Percentiles rank a stretch among this genome's conserved stretches.
Evolutionary conservation across 92 coral and sea anemone species (phyloP).

Genomic region (Micromussa lordhowensis): DNA sequence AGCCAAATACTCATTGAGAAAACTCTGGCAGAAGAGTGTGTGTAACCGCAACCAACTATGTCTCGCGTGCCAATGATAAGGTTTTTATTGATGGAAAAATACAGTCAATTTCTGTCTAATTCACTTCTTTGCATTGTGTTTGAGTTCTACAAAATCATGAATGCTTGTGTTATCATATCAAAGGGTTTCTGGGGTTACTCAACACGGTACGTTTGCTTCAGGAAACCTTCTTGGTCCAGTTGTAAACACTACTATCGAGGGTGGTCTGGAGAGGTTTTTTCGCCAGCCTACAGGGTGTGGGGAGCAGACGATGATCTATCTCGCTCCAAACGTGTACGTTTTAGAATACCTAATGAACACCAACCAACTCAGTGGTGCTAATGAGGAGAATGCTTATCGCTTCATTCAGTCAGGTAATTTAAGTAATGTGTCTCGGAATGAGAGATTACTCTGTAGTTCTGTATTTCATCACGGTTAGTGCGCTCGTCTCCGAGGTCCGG

Average conservation of each 20-base stretch:
- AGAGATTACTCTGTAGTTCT: too few relatives aligned
- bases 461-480: too few relatives aligned
- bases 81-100: too few relatives aligned
- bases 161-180: background rate
- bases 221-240: conserved; percentile 98
- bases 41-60: too few relatives aligned
- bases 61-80: too few relatives aligned
- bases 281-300: conserved; percentile 99
- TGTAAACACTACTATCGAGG: conserved; percentile 86
- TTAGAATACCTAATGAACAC: conserved; percentile 83
- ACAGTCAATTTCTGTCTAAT: too few relatives aligned
- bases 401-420: conserved; percentile 85
- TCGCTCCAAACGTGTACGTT: conserved; percentile 95
- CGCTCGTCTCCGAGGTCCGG: too few relatives aligned
- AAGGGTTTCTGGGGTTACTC: background rate
- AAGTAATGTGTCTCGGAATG: background rate
- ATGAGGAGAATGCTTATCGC: conserved; percentile 84
- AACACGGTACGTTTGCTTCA: conserved; percentile 5
- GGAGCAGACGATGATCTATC: conserved; percentile 89
- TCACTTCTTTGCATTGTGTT: background rate
- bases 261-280: conserved; percentile 86
- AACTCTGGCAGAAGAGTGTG: background rate
- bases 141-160: background rate
- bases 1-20: background rate
- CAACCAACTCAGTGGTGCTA: conserved; percentile 83